A percentile compares a stretch with the other conserved stretches of the same genome.
Evolutionary conservation across 2,888 invertebrate genomes (phyloP).

Genomic region (Tetragonula carbonaria): DNA sequence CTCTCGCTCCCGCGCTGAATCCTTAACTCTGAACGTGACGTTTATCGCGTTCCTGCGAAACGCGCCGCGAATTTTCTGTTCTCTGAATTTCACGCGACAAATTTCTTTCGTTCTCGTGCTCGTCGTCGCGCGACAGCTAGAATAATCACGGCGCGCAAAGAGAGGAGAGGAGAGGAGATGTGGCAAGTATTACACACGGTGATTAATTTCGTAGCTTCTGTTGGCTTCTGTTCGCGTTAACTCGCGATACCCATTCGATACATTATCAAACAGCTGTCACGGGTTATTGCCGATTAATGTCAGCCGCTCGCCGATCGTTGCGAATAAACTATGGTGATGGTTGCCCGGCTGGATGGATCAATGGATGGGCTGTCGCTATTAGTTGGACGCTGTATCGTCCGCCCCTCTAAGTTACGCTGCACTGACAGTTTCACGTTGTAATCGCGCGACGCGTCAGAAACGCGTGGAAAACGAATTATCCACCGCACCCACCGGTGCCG

Average conservation of each 20-base stretch:
- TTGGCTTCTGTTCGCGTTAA: not conserved
- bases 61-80: too few species aligned
- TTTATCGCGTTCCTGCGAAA: too few species aligned
- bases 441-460: constrained; percentile 20
- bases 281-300: constrained; percentile 59
- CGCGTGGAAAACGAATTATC: constrained; percentile 38
- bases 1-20: too few species aligned
- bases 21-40: too few species aligned
- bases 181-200: not conserved
- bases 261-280: constrained; percentile 46
- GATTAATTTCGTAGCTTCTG: not conserved
- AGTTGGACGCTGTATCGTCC: constrained; percentile 24
- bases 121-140: too few species aligned
- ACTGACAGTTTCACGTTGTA: constrained; percentile 27
- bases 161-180: too few species aligned
- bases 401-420: constrained; percentile 7
- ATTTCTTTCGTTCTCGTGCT: too few species aligned
- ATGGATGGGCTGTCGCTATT: constrained; percentile 6
- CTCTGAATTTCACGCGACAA: too few species aligned
- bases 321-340: constrained; percentile 39
- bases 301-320: constrained; percentile 23
- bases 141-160: too few species aligned
- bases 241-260: constrained; percentile 35
- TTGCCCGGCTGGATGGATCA: constrained; percentile 27
- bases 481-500: too few species aligned